phyloP scores from a whole-genome alignment of 2,797 vertebrate species.

The Bradypus variegatus region DNA sequence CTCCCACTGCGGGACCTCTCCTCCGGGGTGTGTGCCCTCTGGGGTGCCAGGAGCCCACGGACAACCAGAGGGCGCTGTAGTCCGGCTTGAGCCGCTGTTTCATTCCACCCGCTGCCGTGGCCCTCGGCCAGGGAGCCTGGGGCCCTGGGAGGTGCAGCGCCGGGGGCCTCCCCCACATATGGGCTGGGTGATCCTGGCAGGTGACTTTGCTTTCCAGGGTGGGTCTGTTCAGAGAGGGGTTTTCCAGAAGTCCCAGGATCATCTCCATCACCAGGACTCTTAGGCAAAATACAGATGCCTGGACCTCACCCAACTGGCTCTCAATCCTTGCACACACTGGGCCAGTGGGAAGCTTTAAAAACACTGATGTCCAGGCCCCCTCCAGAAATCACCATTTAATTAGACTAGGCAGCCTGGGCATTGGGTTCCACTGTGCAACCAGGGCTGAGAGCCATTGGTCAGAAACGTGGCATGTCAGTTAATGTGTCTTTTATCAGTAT shows the following conservation, averaged over 20 bases:
- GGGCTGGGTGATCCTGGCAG: neutral
- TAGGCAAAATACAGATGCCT: neutral
- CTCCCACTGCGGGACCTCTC: too few species aligned
- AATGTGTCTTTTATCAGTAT: neutral
- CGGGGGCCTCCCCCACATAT: neutral
- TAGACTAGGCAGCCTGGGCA: neutral
- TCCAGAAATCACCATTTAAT: neutral
- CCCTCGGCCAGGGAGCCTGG: neutral
- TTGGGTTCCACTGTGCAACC: neutral
- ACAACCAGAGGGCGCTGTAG: conserved; percentile 41
- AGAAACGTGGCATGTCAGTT: neutral
- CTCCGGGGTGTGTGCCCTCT: neutral
- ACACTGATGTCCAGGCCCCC: neutral
- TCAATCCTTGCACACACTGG: neutral
- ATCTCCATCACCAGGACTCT: neutral
- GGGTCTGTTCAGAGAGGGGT: neutral
- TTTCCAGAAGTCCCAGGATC: neutral
- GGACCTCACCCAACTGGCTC: neutral
- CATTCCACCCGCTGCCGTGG: accelerated
- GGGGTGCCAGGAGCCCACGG: accelerated
- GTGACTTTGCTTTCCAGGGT: neutral
- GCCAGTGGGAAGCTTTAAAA: neutral
- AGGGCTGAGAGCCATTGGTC: neutral
- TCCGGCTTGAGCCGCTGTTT: neutral
- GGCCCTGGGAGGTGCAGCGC: neutral